Conservation (phyloP, 2,113 vertebrate species). For the Lates calcarifer region DNA sequence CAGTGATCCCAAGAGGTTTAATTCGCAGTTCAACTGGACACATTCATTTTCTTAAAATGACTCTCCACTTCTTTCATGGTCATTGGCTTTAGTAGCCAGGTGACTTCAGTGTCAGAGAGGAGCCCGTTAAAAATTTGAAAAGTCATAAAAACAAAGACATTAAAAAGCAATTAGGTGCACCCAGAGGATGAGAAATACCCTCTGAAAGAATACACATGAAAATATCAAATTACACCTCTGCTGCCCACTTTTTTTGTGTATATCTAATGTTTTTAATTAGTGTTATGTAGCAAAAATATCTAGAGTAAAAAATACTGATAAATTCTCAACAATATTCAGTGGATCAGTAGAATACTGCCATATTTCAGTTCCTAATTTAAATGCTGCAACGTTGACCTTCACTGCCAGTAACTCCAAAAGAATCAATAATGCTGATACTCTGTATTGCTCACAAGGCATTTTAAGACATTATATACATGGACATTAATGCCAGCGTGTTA, state of each 20-base stretch:
- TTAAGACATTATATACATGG: background rate
- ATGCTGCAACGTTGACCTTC: slow-evolving; percentile 24
- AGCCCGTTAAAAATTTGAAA: slow-evolving; percentile 51
- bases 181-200: slow-evolving; percentile 11
- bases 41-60: background rate
- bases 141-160: slow-evolving; percentile 61
- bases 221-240: slow-evolving; percentile 10
- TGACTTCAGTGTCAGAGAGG: slow-evolving; percentile 16
- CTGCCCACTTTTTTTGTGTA: background rate
- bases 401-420: background rate
- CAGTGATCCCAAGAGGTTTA: background rate
- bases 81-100: background rate
- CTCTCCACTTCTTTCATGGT: background rate
- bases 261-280: background rate
- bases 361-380: background rate
- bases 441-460: background rate
- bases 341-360: background rate
- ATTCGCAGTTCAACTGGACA: slow-evolving; percentile 4
- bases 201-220: slow-evolving; percentile 17
- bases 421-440: slow-evolving; percentile 13
- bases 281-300: background rate
- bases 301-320: background rate
- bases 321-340: background rate
- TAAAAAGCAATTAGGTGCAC: slow-evolving; percentile 64
- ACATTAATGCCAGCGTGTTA: background rate